Conservation (phyloP, 2,113 vertebrate species). For the Catagonus wagneri region DNA sequence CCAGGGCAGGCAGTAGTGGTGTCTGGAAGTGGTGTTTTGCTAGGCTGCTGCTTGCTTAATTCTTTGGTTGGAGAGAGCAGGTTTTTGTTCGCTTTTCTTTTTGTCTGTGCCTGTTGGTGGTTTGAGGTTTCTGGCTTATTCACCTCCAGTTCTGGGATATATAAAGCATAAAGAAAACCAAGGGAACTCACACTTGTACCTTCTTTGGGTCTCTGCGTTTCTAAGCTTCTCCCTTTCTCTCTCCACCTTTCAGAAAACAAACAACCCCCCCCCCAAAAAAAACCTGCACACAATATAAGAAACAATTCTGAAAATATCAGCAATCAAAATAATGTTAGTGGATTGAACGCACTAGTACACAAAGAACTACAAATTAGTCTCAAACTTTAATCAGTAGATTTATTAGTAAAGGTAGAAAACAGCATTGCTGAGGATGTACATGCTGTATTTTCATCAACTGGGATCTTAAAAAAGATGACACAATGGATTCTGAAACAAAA, state of each 20-base stretch:
- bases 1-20: no score
- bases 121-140: neutral
- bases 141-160: neutral
- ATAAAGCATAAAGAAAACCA: neutral
- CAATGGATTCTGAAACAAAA: constrained; percentile 47
- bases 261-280: no score
- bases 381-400: no score
- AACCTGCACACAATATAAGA: no score
- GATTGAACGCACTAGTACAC: no score
- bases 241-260: neutral
- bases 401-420: neutral
- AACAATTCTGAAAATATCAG: no score
- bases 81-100: neutral
- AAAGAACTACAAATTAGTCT: no score
- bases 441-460: neutral
- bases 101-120: neutral
- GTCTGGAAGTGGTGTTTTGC: no score
- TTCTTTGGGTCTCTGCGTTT: neutral
- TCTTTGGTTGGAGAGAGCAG: neutral
- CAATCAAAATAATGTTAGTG: no score
- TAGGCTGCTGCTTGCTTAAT: neutral
- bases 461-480: constrained; percentile 15
- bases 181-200: neutral
- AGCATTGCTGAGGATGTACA: neutral
- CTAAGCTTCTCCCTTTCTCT: neutral